These are phyloP conservation scores for Turnix velox DNA, from an alignment of 2,113 vertebrate species.

Conservation along the genomic window DNA sequence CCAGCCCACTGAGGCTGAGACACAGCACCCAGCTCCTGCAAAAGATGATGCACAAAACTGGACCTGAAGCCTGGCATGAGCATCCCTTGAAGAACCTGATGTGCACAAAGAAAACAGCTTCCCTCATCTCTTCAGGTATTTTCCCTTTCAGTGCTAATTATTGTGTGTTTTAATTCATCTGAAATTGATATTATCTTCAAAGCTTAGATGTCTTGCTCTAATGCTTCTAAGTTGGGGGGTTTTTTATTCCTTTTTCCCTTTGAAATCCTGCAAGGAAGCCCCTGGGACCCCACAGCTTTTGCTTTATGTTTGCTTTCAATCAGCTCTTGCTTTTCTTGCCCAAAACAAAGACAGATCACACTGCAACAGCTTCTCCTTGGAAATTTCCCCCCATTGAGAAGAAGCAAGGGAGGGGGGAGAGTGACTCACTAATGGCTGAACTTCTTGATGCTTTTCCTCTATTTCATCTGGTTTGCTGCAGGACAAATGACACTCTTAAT, in stretches of 20 bases:
- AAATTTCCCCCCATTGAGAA: neutral
- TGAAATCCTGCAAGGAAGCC: slow-evolving; percentile 14
- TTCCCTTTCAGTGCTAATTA: neutral
- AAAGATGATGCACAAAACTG: rapidly evolving
- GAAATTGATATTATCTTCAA: neutral
- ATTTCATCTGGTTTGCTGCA: neutral
- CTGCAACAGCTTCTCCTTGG: neutral
- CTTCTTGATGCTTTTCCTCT: neutral
- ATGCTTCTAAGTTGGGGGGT: neutral
- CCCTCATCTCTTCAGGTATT: neutral
- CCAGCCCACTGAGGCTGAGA: neutral
- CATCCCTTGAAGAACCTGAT: neutral
- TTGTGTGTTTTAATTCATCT: neutral
- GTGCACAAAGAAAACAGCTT: neutral
- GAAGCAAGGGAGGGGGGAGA: neutral
- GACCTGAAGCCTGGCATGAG: neutral
- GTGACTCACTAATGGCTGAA: neutral
- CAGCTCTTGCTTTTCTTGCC: slow-evolving; percentile 1
- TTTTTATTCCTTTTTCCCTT: neutral
- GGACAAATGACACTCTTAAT: neutral
- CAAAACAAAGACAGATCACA: neutral
- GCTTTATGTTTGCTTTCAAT: slow-evolving; percentile 48
- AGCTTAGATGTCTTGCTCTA: neutral
- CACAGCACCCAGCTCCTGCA: rapidly evolving
- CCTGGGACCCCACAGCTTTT: neutral